phyloP scores from a whole-genome alignment of 2,797 vertebrate species.

The Menidia menidia region DNA sequence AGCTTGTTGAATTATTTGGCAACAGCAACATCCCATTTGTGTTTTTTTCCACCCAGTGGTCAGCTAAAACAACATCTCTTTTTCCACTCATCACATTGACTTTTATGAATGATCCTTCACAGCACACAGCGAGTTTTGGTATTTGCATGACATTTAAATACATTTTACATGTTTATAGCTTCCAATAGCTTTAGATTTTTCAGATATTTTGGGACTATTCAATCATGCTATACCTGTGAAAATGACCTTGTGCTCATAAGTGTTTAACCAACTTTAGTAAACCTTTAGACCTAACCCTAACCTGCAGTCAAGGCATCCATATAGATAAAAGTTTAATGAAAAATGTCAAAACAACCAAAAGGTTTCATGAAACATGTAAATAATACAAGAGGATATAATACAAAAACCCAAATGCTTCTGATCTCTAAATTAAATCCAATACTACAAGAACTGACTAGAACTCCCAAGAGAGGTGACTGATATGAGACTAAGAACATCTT shows the following conservation, averaged over 20 bases:
- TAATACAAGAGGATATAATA: not conserved
- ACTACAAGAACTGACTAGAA: not conserved
- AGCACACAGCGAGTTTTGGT: not conserved
- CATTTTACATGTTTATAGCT: too few relatives aligned
- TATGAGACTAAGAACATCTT: not conserved
- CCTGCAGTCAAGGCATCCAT: too few relatives aligned
- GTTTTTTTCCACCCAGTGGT: not conserved
- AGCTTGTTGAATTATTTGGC: not conserved
- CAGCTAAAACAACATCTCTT: constrained; percentile 17
- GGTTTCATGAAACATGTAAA: not conserved
- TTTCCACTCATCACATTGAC: not conserved
- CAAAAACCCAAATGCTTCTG: not conserved
- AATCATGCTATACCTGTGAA: not conserved
- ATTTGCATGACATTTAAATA: constrained; percentile 25
- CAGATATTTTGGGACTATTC: not conserved
- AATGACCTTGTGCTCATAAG: too few relatives aligned
- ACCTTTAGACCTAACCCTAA: too few relatives aligned
- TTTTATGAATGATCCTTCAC: not conserved
- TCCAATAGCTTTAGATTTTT: not conserved
- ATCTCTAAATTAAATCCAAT: not conserved
- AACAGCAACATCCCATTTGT: constrained; percentile 11
- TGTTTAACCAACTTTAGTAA: too few relatives aligned
- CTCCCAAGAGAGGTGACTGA: not conserved
- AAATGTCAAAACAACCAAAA: not conserved
- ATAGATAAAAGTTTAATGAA: not conserved